Conservation (phyloP, 2,113 vertebrate species). For the Rhea pennata region DNA sequence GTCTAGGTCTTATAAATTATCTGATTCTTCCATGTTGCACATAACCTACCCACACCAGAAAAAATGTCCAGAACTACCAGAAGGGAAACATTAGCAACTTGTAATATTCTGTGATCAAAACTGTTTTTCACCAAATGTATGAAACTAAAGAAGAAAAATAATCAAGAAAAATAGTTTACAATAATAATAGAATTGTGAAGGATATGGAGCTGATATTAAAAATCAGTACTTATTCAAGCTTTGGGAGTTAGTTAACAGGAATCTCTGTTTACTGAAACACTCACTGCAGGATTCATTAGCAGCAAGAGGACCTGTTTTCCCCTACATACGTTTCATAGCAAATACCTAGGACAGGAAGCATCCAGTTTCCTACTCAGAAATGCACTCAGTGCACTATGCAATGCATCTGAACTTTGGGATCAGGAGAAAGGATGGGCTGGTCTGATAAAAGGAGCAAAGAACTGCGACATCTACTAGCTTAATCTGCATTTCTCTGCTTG, state of each 20-base stretch:
- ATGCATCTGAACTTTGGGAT: background rate
- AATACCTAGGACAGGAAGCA: background rate
- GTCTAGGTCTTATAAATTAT: background rate
- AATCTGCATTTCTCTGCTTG: background rate
- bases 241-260: background rate
- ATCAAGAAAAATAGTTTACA: background rate
- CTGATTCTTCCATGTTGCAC: fast-evolving
- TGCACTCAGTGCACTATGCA: background rate
- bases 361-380: background rate
- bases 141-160: background rate
- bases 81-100: background rate
- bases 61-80: background rate
- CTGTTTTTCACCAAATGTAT: background rate
- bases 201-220: background rate
- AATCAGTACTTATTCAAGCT: background rate
- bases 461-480: background rate
- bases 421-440: background rate
- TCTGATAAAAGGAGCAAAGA: background rate
- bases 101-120: background rate
- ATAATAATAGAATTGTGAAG: background rate
- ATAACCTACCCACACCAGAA: background rate
- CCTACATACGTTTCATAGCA: background rate
- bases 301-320: background rate
- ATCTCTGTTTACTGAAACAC: background rate
- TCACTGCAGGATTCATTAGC: background rate